Base-by-base conservation (phyloP, 2,888 invertebrate genomes). In the Cryptosula pallasiana region DNA sequence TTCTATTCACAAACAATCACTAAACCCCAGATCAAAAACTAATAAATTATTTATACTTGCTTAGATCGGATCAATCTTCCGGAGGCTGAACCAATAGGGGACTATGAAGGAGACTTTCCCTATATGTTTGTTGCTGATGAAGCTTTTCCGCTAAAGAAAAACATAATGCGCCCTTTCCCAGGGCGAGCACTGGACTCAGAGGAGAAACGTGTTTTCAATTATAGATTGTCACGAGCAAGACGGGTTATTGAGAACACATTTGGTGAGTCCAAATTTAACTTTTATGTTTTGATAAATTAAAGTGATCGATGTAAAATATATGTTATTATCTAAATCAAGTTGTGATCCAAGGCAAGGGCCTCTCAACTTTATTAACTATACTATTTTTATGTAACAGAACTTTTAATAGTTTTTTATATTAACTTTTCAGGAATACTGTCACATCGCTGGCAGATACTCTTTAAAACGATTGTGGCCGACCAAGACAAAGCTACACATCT, bases 361-460 rank as follows among this genome's bases (percentile, higher is more conserved):
- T n/a, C n/a, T n/a, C n/a, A n/a, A n/a, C n/a, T n/a, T n/a, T n/a
- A n/a, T n/a, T n/a, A n/a, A n/a, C n/a, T n/a, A n/a, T n/a, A n/a
- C n/a, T n/a, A n/a, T n/a, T n/a, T n/a, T n/a, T n/a, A n/a, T n/a
- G n/a, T n/a, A n/a, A n/a, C n/a, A n/a, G n/a, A n/a, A n/a, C n/a
- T n/a, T n/a, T n/a, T n/a, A n/a, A n/a, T n/a, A n/a, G n/a, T n/a
- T n/a, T n/a, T n/a, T n/a, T n/a, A n/a, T n/a, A n/a, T n/a, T n/a
- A n/a, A n/a, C n/a, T 45, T 45, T 5, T 45, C 20, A 57, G 57
- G 57, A 16, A 57, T 57, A 57, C 20, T 57, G 25, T 57, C 57
- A 57, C 57, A 57, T 9, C 57, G 57, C 13, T 57, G 57, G 57
- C 5, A 23, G 25, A 57, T 57, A 57, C 57, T 57, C 57, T 57